Evolutionary conservation across 2,797 vertebrate genomes (phyloP).

Genomic region (Hydrophis major): DNA sequence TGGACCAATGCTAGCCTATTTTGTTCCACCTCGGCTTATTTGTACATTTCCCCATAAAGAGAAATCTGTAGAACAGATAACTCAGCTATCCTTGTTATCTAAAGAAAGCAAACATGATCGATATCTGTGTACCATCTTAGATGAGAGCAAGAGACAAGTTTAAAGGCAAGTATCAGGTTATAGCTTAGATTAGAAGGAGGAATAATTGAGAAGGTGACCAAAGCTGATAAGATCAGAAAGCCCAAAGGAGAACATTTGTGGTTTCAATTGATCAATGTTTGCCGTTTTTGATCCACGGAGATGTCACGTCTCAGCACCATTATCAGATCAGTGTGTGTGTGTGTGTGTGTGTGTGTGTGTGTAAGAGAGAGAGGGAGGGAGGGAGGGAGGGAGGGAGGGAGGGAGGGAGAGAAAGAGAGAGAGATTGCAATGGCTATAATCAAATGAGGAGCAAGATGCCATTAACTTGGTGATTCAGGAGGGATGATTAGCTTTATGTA

Average conservation of each 20-base stretch:
- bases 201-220: constrained; percentile 41
- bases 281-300: constrained; percentile 42
- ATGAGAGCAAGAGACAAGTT: background rate
- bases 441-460: background rate
- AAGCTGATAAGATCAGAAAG: constrained; percentile 54
- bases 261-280: constrained; percentile 45
- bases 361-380: background rate
- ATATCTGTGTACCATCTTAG: background rate
- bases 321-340: constrained; percentile 37
- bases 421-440: constrained; percentile 23
- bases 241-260: constrained; percentile 35
- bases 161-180: constrained; percentile 40
- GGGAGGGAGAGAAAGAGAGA: background rate
- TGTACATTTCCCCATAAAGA: background rate
- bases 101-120: constrained; percentile 38
- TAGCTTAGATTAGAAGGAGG: constrained; percentile 41
- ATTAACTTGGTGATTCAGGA: background rate
- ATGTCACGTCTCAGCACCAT: constrained; percentile 5
- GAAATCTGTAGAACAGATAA: background rate
- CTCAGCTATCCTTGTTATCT: background rate
- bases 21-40: background rate
- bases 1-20: constrained; percentile 40
- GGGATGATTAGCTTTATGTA: background rate
- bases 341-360: background rate
- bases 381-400: too few species aligned